Percentiles rank a stretch among this genome's conserved stretches.
These are phyloP conservation scores for Megamerina dolium DNA, from an alignment of 2,888 invertebrate genomes.

Conservation along the genomic window DNA sequence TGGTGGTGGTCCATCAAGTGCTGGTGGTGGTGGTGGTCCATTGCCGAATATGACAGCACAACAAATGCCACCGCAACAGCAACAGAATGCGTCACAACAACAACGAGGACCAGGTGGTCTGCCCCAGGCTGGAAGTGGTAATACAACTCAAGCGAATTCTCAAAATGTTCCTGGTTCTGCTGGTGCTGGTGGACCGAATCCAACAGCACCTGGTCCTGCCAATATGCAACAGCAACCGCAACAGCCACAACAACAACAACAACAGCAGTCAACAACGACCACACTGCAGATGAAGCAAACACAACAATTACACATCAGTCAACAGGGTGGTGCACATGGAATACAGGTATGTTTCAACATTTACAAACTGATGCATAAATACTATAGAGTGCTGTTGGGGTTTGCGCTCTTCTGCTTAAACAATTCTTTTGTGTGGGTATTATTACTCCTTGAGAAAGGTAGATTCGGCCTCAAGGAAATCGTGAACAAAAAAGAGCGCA, in stretches of 20 bases:
- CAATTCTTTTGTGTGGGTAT: too few species aligned
- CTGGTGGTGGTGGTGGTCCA: slow-evolving; percentile 25
- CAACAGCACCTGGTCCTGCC: slow-evolving; percentile 18
- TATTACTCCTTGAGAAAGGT: too few species aligned
- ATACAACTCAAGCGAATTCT: slow-evolving; percentile 26
- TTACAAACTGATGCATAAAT: too few species aligned
- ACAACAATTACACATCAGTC: slow-evolving; percentile 79
- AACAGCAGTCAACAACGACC: slow-evolving; percentile 48
- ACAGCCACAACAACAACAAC: slow-evolving; percentile 44
- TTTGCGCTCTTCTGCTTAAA: too few species aligned
- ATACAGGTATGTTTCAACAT: slow-evolving; percentile 72
- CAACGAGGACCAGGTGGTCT: slow-evolving; percentile 26
- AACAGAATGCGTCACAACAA: slow-evolving; percentile 22
- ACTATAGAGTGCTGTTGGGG: too few species aligned
- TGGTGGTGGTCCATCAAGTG: slow-evolving; percentile 18
- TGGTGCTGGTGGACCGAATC: slow-evolving; percentile 25
- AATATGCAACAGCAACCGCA: slow-evolving; percentile 34
- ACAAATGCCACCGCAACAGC: slow-evolving; percentile 24
- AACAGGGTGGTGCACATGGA: slow-evolving; percentile 70
- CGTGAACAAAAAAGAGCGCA: too few species aligned
- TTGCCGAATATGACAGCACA: slow-evolving; percentile 32
- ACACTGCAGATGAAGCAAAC: slow-evolving; percentile 80
- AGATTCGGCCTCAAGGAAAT: too few species aligned
- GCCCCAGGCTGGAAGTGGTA: slow-evolving; percentile 21
- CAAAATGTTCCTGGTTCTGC: slow-evolving; percentile 32